Conservation (phyloP, 2,888 invertebrate genomes). For the Leptinotarsa haldemani region DNA sequence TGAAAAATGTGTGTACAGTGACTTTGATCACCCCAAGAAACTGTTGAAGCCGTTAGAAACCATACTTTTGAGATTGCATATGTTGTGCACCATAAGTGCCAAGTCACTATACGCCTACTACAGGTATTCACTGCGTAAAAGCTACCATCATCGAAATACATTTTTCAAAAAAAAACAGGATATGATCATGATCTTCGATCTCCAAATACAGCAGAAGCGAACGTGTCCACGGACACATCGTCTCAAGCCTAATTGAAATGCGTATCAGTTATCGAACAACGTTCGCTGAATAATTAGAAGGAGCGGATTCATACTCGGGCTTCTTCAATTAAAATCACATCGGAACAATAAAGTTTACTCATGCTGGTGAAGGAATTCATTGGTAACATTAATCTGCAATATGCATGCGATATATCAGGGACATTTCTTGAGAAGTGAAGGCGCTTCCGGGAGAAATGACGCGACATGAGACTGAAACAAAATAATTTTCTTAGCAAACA, state of each 20-base stretch:
- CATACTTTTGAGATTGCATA: neutral
- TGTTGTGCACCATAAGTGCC: neutral
- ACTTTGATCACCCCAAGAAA: too few species aligned
- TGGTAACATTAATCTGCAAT: neutral
- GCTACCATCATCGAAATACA: neutral
- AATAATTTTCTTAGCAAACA: too few species aligned
- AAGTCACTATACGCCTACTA: neutral
- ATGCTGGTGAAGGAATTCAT: conserved; percentile 7
- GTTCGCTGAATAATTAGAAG: conserved; percentile 1
- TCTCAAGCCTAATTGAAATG: conserved; percentile 35
- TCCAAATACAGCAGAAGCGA: conserved; percentile 39
- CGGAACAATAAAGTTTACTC: conserved; percentile 13
- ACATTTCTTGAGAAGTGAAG: neutral
- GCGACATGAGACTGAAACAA: too few species aligned
- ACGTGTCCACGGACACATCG: conserved; percentile 45
- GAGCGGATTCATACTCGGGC: conserved; percentile 5
- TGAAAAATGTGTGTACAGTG: too few species aligned
- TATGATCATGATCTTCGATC: conserved; percentile 27
- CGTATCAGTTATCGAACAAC: conserved; percentile 5
- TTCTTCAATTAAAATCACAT: conserved; percentile 18
- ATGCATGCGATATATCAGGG: neutral
- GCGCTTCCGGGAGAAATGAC: too few species aligned
- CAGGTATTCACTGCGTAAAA: neutral
- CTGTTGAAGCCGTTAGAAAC: too few species aligned
- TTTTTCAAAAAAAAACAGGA: conserved; percentile 29